A percentile compares a stretch with the other conserved stretches of the same genome.
Conservation (phyloP, 2,113 vertebrate species). For the Ammodramus savannarum region DNA sequence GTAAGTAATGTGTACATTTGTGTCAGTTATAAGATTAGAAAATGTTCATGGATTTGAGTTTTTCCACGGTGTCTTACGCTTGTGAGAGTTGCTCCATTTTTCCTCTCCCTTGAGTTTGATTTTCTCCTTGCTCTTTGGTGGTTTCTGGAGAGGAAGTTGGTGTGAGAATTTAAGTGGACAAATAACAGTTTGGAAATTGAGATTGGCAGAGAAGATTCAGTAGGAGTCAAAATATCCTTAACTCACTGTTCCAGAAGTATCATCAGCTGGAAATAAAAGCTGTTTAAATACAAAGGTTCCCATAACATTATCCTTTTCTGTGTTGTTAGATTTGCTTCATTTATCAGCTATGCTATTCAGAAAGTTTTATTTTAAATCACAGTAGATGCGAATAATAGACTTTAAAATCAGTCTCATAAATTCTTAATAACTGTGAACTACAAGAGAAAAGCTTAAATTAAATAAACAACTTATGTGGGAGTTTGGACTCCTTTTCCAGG, state of each 20-base stretch:
- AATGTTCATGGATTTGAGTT: neutral
- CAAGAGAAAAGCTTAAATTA: neutral
- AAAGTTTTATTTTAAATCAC: neutral
- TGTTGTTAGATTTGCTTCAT: neutral
- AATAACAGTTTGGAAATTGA: neutral
- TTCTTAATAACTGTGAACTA: neutral
- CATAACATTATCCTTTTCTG: neutral
- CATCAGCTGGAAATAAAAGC: neutral
- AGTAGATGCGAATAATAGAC: neutral
- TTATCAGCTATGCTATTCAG: neutral
- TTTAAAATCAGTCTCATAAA: neutral
- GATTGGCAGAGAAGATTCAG: neutral
- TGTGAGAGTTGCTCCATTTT: neutral
- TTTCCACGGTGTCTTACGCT: rapidly evolving
- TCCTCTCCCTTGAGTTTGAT: neutral
- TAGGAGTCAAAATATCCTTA: neutral
- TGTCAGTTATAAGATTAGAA: neutral
- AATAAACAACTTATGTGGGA: neutral
- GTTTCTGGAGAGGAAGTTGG: neutral
- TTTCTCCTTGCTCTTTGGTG: neutral
- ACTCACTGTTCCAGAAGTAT: neutral
- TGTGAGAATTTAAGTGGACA: neutral
- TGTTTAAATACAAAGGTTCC: neutral
- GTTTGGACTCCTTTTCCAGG: neutral
- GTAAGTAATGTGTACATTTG: neutral